phyloP scores from a whole-genome alignment of 2,888 invertebrate species.

The Erebia palarica region DNA sequence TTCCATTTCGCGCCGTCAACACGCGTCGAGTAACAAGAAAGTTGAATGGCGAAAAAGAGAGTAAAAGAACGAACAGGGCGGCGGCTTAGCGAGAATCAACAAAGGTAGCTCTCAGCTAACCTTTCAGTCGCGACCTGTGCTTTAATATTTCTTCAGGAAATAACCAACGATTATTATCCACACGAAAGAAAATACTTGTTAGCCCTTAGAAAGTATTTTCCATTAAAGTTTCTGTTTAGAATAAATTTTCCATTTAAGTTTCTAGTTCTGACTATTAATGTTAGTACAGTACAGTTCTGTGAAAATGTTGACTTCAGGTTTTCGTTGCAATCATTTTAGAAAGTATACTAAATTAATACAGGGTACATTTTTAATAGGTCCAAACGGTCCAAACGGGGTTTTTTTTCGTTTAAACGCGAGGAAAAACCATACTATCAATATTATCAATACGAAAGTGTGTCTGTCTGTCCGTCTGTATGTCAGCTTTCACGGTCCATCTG shows the following conservation, averaged over 20 bases:
- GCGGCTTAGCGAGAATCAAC: slow-evolving; percentile 15
- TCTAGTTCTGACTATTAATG: slow-evolving; percentile 1
- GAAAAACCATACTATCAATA: too few species aligned
- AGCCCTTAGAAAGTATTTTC: slow-evolving; percentile 28
- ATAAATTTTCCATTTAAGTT: slow-evolving; percentile 29
- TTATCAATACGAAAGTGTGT: too few species aligned
- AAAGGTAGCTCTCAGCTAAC: slow-evolving; percentile 22
- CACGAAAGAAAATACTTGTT: slow-evolving; percentile 29
- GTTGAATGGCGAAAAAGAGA: background rate
- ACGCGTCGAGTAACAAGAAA: background rate
- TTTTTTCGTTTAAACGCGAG: too few species aligned
- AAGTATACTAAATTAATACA: too few species aligned
- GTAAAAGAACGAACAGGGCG: background rate
- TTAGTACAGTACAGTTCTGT: background rate
- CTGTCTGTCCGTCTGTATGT: too few species aligned
- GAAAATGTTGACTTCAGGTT: background rate
- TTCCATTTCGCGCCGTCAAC: slow-evolving; percentile 8
- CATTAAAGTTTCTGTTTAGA: slow-evolving; percentile 18
- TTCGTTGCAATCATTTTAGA: too few species aligned
- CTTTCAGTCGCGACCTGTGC: slow-evolving; percentile 17
- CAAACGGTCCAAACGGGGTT: too few species aligned
- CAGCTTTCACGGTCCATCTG: too few species aligned
- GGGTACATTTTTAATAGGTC: too few species aligned
- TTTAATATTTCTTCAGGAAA: slow-evolving; percentile 26
- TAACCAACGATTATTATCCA: slow-evolving; percentile 31